Conservation (phyloP, 2,888 invertebrate genomes). For the Drosophila dives region DNA sequence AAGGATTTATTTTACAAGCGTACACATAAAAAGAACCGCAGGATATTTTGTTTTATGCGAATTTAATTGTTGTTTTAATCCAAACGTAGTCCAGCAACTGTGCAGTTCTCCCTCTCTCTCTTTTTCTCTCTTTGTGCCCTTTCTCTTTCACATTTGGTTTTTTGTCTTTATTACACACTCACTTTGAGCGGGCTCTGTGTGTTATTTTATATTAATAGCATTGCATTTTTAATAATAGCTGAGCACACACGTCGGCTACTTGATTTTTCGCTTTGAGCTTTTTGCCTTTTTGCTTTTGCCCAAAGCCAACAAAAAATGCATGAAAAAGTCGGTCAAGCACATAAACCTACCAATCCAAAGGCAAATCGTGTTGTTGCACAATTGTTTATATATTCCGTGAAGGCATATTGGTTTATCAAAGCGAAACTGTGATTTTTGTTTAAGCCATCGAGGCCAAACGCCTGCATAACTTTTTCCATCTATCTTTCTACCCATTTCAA, state of each 20-base stretch:
- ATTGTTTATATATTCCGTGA: neutral
- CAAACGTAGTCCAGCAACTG: conserved; percentile 40
- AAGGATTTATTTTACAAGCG: conserved; percentile 77
- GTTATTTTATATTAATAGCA: conserved; percentile 55
- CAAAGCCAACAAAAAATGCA: conserved; percentile 19
- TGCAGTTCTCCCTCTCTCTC: neutral
- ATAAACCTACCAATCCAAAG: conserved; percentile 8
- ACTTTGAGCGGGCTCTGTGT: conserved; percentile 16
- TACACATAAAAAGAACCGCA: conserved; percentile 74
- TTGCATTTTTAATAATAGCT: conserved; percentile 54
- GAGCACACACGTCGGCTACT: conserved; percentile 39
- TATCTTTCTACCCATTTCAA: neutral
- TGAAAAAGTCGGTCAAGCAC: conserved; percentile 53
- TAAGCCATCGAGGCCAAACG: neutral
- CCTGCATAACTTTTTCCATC: neutral
- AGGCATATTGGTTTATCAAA: conserved; percentile 27
- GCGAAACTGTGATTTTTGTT: conserved; percentile 24
- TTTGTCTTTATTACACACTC: conserved; percentile 5
- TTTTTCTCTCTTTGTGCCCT: too few species aligned
- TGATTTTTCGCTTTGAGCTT: conserved; percentile 43
- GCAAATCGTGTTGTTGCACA: neutral
- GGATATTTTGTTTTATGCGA: conserved; percentile 81
- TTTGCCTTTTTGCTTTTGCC: conserved; percentile 18
- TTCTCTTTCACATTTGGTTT: neutral
- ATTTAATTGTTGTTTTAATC: conserved; percentile 82